Base-by-base conservation (phyloP, 2,888 invertebrate species). In the Agrilus cyanescens region DNA sequence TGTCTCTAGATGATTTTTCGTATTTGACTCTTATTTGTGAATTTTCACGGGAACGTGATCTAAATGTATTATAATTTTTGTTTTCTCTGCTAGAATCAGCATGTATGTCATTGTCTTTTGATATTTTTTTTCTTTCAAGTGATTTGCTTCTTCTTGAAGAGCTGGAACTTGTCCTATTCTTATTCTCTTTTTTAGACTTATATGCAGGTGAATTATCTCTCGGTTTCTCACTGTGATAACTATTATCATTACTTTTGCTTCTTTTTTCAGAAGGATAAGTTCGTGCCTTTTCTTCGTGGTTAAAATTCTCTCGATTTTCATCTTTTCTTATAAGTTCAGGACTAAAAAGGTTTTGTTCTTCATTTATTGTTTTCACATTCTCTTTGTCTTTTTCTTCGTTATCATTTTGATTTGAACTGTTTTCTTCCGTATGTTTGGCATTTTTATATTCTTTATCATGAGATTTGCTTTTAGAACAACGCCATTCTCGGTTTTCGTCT, bases 161-260 rank as follows among this genome's bases (percentile, higher is more conserved):
- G 20, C 38, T 38, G 10, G 38, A 14, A 12, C n/a, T 30, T 38
- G 30, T 12, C 5, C 10, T 25, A 10, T 10, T 12, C 7, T 7
- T 15, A 4, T 2, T 38, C 5, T 30, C 12, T 4, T 30, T 12
- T 7, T 16, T 33, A 6, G 33, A 32, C 8, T 8, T 32, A 33
- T 33, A 14, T 33, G 2, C 15, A 33, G 33, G 15, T 8, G 12
- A 18, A 40, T 33, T 25, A 10, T 25, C 33, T 39, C 15, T 37
- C 40, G 40, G 14, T 37, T 29, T n/a, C n/a, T n/a, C n/a, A n/a
- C n/a, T n/a, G n/a, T n/a, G n/a, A n/a, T n/a, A n/a, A n/a, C n/a
- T n/a, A n/a, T n/a, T n/a, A n/a, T n/a, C n/a, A n/a, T n/a, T 46
- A 33, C 12, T 38, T 39, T 38, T 37, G 42, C 42, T 40, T 44